Evolutionary conservation across 2,888 invertebrate genomes (phyloP).

Genomic region (Perizoma affinitatum): DNA sequence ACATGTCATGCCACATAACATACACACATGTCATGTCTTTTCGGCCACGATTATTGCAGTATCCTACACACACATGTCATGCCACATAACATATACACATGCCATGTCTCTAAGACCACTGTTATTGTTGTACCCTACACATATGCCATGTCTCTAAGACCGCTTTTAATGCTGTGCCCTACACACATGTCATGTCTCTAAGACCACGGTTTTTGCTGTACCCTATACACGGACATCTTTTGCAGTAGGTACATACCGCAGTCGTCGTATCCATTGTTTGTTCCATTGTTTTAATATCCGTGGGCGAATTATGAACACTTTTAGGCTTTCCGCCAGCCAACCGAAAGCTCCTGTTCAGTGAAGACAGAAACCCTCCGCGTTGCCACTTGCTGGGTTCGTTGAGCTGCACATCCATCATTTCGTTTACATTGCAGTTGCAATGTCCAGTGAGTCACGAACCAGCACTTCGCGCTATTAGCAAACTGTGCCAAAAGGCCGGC

Average conservation of each 20-base stretch:
- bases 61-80: no score
- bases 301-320: constrained; percentile 56
- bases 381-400: constrained; percentile 74
- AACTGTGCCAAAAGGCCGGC: constrained; percentile 66
- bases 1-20: no score
- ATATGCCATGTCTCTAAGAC: no score
- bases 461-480: constrained; percentile 60
- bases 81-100: no score
- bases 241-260: constrained; percentile 21
- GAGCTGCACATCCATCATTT: constrained; percentile 74
- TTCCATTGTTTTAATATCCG: constrained; percentile 61
- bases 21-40: no score
- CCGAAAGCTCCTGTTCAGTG: constrained; percentile 78
- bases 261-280: constrained; percentile 57
- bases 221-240: no score
- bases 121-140: no score
- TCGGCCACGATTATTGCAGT: no score
- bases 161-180: no score
- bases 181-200: no score
- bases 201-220: no score
- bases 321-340: constrained; percentile 65
- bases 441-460: constrained; percentile 68
- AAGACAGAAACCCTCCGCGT: constrained; percentile 76
- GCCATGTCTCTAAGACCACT: no score
- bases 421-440: constrained; percentile 74